Percentiles rank a stretch among this genome's conserved stretches.
phyloP scores from a whole-genome alignment of 2,113 vertebrate species.

The Erythrolamprus reginae region DNA sequence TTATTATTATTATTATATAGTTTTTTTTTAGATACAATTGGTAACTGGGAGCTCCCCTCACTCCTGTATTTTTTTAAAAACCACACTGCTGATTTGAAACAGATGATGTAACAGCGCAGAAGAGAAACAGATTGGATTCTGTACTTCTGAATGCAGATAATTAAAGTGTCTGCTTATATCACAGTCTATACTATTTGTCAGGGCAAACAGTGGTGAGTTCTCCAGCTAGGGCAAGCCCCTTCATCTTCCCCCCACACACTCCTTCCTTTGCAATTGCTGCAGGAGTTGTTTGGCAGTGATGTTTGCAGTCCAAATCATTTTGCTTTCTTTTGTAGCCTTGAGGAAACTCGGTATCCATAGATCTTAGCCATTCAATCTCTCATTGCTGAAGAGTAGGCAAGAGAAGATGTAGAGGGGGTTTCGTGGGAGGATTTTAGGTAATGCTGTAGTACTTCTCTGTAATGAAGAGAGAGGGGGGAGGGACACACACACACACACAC shows the following conservation, averaged over 20 bases:
- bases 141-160: slow-evolving; percentile 8
- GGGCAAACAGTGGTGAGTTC: slow-evolving; percentile 6
- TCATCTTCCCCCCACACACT: background rate
- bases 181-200: slow-evolving; percentile 13
- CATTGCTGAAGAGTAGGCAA: background rate
- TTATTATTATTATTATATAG: too few species aligned
- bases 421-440: background rate
- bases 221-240: background rate
- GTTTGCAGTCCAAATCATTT: background rate
- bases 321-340: background rate
- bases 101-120: slow-evolving; percentile 3
- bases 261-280: background rate
- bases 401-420: background rate
- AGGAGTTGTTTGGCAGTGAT: background rate
- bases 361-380: background rate
- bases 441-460: background rate
- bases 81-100: slow-evolving; percentile 49
- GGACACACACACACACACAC: too few species aligned
- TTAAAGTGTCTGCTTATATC: slow-evolving; percentile 10
- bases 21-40: slow-evolving; percentile 62
- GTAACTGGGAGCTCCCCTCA: slow-evolving; percentile 35
- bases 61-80: slow-evolving; percentile 45
- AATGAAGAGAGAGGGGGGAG: background rate
- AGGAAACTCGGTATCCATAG: background rate
- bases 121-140: slow-evolving; percentile 18